phyloP scores from a whole-genome alignment of 2,113 vertebrate species.

The Passer montanus region DNA sequence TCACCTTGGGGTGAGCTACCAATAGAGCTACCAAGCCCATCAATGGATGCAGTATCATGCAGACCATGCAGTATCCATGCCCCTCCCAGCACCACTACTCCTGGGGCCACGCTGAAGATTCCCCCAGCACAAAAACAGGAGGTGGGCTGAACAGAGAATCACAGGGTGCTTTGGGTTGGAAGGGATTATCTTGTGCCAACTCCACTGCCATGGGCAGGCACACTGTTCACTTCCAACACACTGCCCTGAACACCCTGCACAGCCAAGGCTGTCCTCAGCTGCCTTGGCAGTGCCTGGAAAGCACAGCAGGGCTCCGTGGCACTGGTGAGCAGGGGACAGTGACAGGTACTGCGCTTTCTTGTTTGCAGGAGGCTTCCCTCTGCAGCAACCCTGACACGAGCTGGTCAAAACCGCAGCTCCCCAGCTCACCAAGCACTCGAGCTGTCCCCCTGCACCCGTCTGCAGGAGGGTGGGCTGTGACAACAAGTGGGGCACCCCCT shows the following conservation, averaged over 20 bases:
- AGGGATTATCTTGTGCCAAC: not conserved
- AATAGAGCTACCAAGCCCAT: not conserved
- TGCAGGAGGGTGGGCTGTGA: rapidly evolving
- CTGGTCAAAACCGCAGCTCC: not conserved
- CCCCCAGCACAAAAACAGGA: not conserved
- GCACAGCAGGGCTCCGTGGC: not conserved
- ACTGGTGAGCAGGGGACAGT: rapidly evolving
- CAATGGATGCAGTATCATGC: too few relatives aligned
- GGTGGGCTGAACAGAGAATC: not conserved
- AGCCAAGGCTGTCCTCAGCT: not conserved
- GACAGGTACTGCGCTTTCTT: rapidly evolving
- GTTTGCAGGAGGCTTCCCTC: not conserved
- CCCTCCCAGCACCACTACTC: not conserved
- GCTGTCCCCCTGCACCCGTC: not conserved
- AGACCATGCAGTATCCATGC: not conserved
- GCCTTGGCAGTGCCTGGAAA: not conserved
- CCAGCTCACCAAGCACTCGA: rapidly evolving
- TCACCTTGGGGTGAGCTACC: not conserved
- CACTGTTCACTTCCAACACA: not conserved
- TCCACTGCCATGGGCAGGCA: not conserved
- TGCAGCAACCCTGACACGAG: not conserved
- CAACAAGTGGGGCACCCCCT: not conserved
- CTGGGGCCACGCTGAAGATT: rapidly evolving
- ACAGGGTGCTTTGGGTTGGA: not conserved
- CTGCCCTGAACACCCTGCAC: not conserved